These are phyloP conservation scores for Podarcis cretensis DNA, from an alignment of 2,113 vertebrate species.

Conservation along the genomic window DNA sequence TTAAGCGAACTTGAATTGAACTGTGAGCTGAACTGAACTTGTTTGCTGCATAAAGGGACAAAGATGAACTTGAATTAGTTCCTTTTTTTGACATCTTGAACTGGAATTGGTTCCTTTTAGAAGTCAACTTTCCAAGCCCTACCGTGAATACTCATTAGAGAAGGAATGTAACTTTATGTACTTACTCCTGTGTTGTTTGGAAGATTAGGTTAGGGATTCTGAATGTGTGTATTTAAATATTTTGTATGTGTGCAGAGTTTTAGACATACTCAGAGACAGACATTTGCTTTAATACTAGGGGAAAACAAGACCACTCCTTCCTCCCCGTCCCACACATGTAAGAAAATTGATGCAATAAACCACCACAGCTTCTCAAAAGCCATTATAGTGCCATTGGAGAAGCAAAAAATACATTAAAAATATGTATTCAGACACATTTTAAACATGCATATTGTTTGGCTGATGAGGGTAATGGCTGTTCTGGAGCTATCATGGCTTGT, in stretches of 20 bases:
- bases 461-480: constrained; percentile 44
- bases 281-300: neutral
- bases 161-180: neutral
- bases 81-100: no score
- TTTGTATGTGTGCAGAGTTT: neutral
- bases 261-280: neutral
- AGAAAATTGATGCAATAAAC: constrained; percentile 42
- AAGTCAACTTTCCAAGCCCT: no score
- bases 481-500: constrained; percentile 34
- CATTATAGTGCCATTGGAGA: constrained; percentile 25
- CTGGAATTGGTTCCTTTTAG: no score
- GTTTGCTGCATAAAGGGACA: no score
- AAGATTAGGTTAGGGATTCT: neutral
- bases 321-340: neutral
- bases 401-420: constrained; percentile 47
- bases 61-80: no score
- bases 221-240: neutral
- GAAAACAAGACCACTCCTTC: neutral
- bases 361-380: neutral
- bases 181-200: neutral
- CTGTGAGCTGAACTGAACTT: no score
- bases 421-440: constrained; percentile 50
- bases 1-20: no score
- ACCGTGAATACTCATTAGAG: neutral
- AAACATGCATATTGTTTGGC: constrained; percentile 57